Evolutionary conservation across 2,797 vertebrate species (phyloP).

Genomic region (Emydoidea blandingii): DNA sequence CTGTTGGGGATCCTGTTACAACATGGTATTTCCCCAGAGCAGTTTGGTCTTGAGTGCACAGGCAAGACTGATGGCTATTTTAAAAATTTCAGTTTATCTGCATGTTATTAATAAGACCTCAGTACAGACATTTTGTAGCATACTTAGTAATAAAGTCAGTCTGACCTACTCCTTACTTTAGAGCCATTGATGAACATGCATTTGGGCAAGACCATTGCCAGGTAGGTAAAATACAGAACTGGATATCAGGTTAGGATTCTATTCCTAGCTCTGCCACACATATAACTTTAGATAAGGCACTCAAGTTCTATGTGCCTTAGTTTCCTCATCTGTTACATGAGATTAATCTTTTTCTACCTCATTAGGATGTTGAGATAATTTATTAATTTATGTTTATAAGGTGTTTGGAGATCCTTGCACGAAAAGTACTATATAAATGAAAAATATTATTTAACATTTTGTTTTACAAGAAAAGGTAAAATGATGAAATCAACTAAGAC

Average conservation of each 20-base stretch:
- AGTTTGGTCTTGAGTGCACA: neutral
- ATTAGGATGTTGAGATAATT: neutral
- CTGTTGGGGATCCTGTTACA: neutral
- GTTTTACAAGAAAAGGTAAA: neutral
- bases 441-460: neutral
- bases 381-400: neutral
- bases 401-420: neutral
- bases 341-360: neutral
- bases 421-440: neutral
- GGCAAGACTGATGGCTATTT: neutral
- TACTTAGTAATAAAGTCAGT: neutral
- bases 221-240: neutral
- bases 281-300: neutral
- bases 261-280: neutral
- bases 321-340: neutral
- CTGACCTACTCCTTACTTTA: neutral
- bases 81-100: neutral
- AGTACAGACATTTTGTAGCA: neutral
- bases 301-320: neutral
- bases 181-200: neutral
- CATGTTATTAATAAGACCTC: neutral
- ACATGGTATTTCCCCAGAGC: neutral
- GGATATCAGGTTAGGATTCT: neutral
- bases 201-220: neutral
- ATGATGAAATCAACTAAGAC: neutral